Evolutionary conservation across 2,888 invertebrate genomes (phyloP).

Genomic region (Ptychoptera albimana): DNA sequence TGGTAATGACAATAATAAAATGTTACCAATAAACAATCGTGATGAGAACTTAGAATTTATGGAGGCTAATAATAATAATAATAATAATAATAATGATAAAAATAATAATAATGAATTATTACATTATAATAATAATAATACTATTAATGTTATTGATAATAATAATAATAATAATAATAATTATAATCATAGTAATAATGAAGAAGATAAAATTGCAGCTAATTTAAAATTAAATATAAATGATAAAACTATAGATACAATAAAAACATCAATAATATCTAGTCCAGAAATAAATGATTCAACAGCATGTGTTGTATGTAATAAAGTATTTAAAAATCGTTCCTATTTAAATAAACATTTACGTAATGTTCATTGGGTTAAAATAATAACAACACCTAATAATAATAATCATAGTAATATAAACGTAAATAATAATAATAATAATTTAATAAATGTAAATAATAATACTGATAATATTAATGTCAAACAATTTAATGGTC

Average conservation of each 20-base stretch:
- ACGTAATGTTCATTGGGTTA: slow-evolving; percentile 7
- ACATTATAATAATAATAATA: too few species aligned
- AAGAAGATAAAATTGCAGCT: background rate
- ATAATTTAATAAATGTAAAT: too few species aligned
- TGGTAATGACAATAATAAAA: background rate
- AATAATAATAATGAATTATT: background rate
- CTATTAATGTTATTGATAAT: background rate
- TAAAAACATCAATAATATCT: background rate
- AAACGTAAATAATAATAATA: too few species aligned
- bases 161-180: background rate
- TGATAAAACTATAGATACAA: background rate
- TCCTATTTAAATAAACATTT: slow-evolving; percentile 18
- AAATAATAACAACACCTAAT: background rate
- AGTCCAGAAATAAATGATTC: background rate
- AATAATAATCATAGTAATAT: too few species aligned
- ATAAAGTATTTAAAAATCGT: slow-evolving; percentile 21
- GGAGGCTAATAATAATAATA: too few species aligned
- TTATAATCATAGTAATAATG: background rate
- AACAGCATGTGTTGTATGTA: slow-evolving; percentile 14
- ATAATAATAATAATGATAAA: background rate
- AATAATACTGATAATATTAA: too few species aligned
- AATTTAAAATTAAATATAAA: background rate
- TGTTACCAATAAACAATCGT: too few species aligned
- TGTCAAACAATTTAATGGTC: too few species aligned
- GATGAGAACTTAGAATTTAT: too few species aligned